A percentile compares a stretch with the other conserved stretches of the same genome.
Conservation (phyloP, 2,797 vertebrate genomes). For the Chelonia mydas region DNA sequence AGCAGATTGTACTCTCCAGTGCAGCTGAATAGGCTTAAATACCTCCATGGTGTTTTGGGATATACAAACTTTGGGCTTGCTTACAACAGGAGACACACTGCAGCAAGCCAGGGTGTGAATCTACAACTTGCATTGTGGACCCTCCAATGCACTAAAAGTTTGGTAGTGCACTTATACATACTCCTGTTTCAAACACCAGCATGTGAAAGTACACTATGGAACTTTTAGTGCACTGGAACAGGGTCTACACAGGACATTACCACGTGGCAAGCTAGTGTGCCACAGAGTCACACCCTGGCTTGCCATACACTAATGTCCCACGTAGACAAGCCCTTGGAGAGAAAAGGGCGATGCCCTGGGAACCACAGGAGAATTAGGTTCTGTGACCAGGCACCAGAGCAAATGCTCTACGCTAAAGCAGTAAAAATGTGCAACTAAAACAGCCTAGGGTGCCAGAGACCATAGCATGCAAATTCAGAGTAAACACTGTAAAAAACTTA, state of each 20-base stretch:
- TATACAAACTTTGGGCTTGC: not conserved
- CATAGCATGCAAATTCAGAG: not conserved
- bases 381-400: not conserved
- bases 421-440: not conserved
- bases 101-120: not conserved
- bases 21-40: not conserved
- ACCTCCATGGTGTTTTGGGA: not conserved
- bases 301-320: not conserved
- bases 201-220: not conserved
- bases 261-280: not conserved
- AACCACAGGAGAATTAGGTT: not conserved
- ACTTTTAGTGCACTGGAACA: not conserved
- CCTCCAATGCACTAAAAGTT: not conserved
- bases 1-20: fast-evolving
- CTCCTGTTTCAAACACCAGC: not conserved
- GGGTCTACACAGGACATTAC: not conserved
- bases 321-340: not conserved
- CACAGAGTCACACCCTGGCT: not conserved
- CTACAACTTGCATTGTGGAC: not conserved
- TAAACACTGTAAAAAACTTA: not conserved
- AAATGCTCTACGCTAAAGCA: not conserved
- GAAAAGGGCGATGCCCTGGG: not conserved
- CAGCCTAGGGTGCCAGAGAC: not conserved
- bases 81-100: not conserved
- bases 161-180: not conserved